Evolutionary conservation across 2,888 invertebrate genomes (phyloP).

Genomic region (Ecdyonurus torrentis): DNA sequence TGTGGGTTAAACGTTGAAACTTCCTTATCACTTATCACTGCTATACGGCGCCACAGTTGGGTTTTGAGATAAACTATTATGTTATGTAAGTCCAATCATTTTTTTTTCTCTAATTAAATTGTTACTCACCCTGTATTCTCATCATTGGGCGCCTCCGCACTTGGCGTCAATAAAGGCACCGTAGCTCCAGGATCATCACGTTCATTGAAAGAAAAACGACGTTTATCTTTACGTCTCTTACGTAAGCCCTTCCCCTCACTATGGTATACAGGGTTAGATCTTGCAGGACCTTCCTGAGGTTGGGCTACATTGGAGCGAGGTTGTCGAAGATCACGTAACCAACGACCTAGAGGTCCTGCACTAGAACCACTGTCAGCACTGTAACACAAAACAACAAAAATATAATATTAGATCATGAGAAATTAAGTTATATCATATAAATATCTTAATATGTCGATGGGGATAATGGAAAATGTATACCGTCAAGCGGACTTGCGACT

Average conservation of each 20-base stretch:
- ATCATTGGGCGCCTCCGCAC: too few relatives aligned
- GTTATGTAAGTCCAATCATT: too few relatives aligned
- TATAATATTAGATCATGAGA: neutral
- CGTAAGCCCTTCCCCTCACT: slow-evolving; percentile 22
- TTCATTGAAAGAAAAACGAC: neutral
- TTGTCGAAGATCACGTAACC: neutral
- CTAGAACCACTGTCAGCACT: neutral
- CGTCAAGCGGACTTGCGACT: too few relatives aligned
- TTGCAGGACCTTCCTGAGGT: slow-evolving; percentile 15
- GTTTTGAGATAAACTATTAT: too few relatives aligned
- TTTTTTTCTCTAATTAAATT: too few relatives aligned
- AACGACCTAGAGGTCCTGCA: neutral
- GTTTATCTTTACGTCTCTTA: slow-evolving; percentile 17
- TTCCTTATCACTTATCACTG: too few relatives aligned
- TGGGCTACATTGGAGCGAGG: neutral
- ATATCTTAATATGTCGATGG: too few relatives aligned
- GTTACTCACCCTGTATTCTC: too few relatives aligned
- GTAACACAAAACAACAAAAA: neutral
- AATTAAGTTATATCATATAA: neutral
- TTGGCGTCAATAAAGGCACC: neutral
- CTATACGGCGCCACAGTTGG: too few relatives aligned
- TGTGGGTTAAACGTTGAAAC: too few relatives aligned
- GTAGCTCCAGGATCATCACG: neutral
- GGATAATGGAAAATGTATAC: too few relatives aligned
- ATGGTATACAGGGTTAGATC: slow-evolving; percentile 22